Evolutionary conservation across 1,140 invertebrate species (phyloP).

Genomic region (Drosophila biarmipes): DNA sequence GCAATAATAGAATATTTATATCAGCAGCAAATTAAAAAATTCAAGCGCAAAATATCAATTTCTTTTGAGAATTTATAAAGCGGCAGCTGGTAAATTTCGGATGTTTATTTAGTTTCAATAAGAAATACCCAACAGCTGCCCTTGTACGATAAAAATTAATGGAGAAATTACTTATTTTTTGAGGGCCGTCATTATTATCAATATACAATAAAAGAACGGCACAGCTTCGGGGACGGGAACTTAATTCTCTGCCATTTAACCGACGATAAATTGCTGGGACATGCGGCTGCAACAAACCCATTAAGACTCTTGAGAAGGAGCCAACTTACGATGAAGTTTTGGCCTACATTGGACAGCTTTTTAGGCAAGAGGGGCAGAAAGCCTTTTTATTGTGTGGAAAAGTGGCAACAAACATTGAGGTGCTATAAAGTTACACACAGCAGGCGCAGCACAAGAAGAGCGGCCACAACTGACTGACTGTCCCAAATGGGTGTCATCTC

Average conservation of each 20-base stretch:
- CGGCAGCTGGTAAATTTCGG: neutral
- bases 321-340: constrained; percentile 30
- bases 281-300: constrained; percentile 57
- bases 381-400: constrained; percentile 73
- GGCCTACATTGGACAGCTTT: constrained; percentile 40
- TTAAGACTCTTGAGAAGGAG: constrained; percentile 42
- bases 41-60: neutral
- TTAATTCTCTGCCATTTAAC: constrained; percentile 77
- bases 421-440: constrained; percentile 69
- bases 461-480: constrained; percentile 13
- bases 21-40: no score
- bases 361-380: constrained; percentile 18
- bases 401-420: constrained; percentile 68
- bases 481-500: constrained; percentile 45
- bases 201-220: constrained; percentile 65
- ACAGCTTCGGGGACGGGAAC: constrained; percentile 54
- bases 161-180: constrained; percentile 51
- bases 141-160: constrained; percentile 73
- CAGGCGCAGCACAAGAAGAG: neutral
- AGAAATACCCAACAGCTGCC: constrained; percentile 45
- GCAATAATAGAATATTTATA: no score
- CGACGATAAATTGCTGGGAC: constrained; percentile 68
- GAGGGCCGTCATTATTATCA: constrained; percentile 69
- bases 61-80: neutral
- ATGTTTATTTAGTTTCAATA: constrained; percentile 33